Conservation (phyloP, 2,888 invertebrate genomes). For the Coelopa pilipes region DNA sequence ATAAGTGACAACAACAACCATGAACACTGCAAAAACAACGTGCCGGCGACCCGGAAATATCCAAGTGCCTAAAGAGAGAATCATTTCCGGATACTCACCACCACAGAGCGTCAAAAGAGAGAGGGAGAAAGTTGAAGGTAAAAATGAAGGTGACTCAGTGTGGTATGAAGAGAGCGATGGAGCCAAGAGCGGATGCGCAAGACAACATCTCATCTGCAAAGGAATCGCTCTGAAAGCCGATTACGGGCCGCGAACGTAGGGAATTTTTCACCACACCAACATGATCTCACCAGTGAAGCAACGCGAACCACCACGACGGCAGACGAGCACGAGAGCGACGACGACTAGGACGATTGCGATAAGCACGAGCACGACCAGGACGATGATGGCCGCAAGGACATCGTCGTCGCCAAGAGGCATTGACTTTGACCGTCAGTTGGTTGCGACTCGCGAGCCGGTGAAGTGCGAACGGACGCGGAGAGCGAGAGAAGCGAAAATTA, state of each 20-base stretch:
- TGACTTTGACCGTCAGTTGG: conserved; percentile 61
- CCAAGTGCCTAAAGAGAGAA: background rate
- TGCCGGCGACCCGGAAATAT: background rate
- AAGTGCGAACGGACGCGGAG: conserved; percentile 43
- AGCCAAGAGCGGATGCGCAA: too few species aligned
- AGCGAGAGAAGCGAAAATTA: conserved; percentile 1
- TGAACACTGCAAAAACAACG: background rate
- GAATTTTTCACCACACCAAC: background rate
- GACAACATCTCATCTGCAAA: too few species aligned
- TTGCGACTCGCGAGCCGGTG: conserved; percentile 57
- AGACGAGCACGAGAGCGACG: background rate
- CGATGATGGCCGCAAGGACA: too few species aligned
- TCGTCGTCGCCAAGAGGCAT: conserved; percentile 41
- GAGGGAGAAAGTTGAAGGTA: too few species aligned
- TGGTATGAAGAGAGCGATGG: too few species aligned
- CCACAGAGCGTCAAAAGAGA: background rate
- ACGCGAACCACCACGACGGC: too few species aligned
- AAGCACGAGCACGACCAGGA: too few species aligned
- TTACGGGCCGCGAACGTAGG: background rate
- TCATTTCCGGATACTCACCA: background rate
- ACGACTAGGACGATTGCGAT: background rate
- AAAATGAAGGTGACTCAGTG: too few species aligned
- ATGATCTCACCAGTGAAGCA: background rate
- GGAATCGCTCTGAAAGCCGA: too few species aligned
- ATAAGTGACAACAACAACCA: background rate